Evolutionary conservation across 2,113 vertebrate genomes (phyloP).

Genomic region (Ictidomys tridecemlineatus): DNA sequence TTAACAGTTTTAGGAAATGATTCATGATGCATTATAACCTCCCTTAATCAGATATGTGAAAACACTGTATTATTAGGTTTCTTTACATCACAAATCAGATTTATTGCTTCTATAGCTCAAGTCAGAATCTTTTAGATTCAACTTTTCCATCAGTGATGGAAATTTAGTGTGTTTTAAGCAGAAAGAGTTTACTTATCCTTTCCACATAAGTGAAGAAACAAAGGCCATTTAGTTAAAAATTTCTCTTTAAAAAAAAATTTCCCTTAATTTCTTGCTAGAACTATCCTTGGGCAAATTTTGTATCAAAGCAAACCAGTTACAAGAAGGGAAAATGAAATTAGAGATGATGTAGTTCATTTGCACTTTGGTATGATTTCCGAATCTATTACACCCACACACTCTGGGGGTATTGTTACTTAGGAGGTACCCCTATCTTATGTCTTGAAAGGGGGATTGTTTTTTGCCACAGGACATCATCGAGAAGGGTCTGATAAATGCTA

Average conservation of each 20-base stretch:
- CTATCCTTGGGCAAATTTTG: not conserved
- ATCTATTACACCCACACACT: not conserved
- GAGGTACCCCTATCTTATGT: not conserved
- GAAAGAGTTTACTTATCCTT: constrained; percentile 32
- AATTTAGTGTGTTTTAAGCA: not conserved
- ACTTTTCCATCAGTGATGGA: not conserved
- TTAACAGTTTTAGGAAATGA: constrained; percentile 37
- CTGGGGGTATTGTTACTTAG: not conserved
- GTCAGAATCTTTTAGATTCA: constrained; percentile 33
- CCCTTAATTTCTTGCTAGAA: constrained; percentile 6
- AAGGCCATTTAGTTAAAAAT: not conserved
- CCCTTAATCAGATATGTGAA: constrained; percentile 14
- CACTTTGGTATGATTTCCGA: not conserved
- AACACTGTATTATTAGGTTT: not conserved
- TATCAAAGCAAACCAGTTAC: constrained; percentile 17
- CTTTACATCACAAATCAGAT: not conserved
- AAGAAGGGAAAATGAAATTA: not conserved
- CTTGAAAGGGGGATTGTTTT: constrained; percentile 28
- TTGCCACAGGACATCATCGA: constrained; percentile 6
- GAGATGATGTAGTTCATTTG: not conserved
- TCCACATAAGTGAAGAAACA: not conserved
- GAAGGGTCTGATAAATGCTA: constrained; percentile 9
- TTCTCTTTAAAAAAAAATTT: not conserved
- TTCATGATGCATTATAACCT: constrained; percentile 29
- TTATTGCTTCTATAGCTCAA: not conserved